Evolutionary conservation across 2,797 vertebrate species (phyloP).

Genomic region (Chloroceryle inda): DNA sequence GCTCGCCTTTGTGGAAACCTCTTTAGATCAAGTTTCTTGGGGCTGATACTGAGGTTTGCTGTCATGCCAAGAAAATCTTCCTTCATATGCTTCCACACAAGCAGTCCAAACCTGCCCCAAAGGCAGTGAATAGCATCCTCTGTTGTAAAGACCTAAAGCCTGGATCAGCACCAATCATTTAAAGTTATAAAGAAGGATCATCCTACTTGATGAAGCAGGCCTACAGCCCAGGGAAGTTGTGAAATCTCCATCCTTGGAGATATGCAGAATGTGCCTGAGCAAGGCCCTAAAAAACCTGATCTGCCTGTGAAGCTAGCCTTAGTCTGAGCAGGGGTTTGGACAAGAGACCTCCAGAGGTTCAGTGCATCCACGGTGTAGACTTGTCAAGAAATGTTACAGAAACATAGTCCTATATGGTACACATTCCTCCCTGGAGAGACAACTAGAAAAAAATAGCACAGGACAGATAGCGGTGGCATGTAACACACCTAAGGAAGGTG

Average conservation of each 20-base stretch:
- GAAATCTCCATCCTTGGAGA: slow-evolving; percentile 37
- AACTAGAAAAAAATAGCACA: background rate
- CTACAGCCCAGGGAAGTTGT: slow-evolving; percentile 27
- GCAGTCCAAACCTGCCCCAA: slow-evolving; percentile 34
- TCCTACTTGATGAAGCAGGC: slow-evolving; percentile 57
- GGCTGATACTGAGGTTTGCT: slow-evolving; percentile 38
- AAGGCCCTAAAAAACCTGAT: slow-evolving; percentile 9
- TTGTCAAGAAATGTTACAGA: background rate
- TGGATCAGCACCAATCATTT: slow-evolving; percentile 49
- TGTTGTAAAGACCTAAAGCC: slow-evolving; percentile 45
- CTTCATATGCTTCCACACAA: slow-evolving; percentile 51
- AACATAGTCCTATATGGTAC: background rate
- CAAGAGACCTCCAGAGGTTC: background rate
- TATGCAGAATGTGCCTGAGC: slow-evolving; percentile 10
- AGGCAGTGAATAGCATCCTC: slow-evolving; percentile 45
- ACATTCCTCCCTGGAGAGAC: background rate
- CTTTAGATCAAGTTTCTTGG: slow-evolving; percentile 44
- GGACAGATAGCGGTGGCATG: background rate
- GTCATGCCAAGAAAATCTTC: slow-evolving; percentile 51
- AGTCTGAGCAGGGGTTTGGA: background rate
- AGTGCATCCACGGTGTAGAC: background rate
- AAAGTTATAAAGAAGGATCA: slow-evolving; percentile 34
- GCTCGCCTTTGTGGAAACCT: slow-evolving; percentile 55
- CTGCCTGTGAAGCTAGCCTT: background rate
- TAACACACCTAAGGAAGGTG: background rate